Percentiles rank a stretch among this genome's conserved stretches.
phyloP scores from a whole-genome alignment of 2,888 invertebrate species.

The Ichneumoninae sp. region DNA sequence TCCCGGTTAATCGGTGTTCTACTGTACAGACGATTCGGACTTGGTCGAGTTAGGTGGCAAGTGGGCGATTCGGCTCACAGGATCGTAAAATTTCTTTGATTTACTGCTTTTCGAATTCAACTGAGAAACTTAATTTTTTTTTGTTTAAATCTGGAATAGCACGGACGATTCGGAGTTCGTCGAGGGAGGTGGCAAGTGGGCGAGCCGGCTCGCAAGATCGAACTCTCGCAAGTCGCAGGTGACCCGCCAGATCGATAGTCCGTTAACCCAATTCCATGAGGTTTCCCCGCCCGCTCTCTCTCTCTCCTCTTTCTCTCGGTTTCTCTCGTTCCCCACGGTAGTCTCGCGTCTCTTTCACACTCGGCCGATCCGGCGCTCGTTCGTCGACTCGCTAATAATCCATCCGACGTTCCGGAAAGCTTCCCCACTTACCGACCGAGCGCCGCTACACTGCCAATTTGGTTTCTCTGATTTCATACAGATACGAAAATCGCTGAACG shows the following conservation, averaged over 20 bases:
- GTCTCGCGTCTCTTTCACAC: conserved; percentile 24
- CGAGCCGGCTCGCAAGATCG: conserved; percentile 16
- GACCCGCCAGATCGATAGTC: conserved; percentile 67
- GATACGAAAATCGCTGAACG: conserved; percentile 32
- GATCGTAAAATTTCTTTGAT: too few relatives aligned
- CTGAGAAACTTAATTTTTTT: neutral
- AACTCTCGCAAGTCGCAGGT: conserved; percentile 55
- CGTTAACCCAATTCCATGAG: conserved; percentile 71
- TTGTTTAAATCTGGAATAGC: neutral
- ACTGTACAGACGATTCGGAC: too few relatives aligned
- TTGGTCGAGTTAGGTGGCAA: too few relatives aligned
- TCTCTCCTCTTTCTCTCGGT: conserved; percentile 30
- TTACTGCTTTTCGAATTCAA: too few relatives aligned
- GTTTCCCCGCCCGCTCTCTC: conserved; percentile 56
- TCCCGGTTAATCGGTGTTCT: too few relatives aligned
- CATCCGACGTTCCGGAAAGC: conserved; percentile 40
- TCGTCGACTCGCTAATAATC: conserved; percentile 39
- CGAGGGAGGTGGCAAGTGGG: neutral
- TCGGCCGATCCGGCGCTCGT: conserved; percentile 6
- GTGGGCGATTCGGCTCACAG: too few relatives aligned
- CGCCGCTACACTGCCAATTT: conserved; percentile 31
- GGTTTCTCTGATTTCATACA: conserved; percentile 40
- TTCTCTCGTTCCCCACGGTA: conserved; percentile 19
- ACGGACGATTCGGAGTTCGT: neutral
- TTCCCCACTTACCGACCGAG: conserved; percentile 10